Evolutionary conservation across 2,888 invertebrate genomes (phyloP), one percentile per base, ranked within the genome.

Genomic region (Meganola albula): DNA sequence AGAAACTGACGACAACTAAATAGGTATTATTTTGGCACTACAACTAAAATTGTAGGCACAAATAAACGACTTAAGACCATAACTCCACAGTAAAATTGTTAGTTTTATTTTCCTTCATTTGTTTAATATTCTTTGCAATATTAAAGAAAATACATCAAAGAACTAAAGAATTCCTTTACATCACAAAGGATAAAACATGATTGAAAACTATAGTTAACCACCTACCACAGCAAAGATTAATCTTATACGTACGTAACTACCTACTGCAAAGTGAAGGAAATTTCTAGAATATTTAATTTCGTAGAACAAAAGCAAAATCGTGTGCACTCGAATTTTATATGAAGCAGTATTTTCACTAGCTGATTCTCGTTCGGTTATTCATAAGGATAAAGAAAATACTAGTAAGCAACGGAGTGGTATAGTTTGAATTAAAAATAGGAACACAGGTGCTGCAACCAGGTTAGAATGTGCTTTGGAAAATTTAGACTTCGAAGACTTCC

Each of bases 151-250:
- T n/a, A 20, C 20, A 20, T 20, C 24, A 12, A 12, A 24, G 25
- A 34, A 27, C 30, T 27, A 22, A 21, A 39, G 39, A 33, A 27
- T 34, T 40, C 25, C 30, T 34, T 37, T 45, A 41, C 24, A 7
- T 7, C 36, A 35, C 32, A 31, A 40, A 40, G 31, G 29, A 44
- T 36, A 34, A 43, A 51, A 34, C 35, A 28, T 37, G 43, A 48
- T 46, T 39, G 48, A 20, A 42, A 50, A 42, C 24, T 30, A 31
- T 34, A 23, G 25, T 24, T 42, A 38, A 50, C 42, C 39, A 46
- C 42, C 43, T 37, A 34, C 25, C 18, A 35, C 18, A 35, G 24
- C 22, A 25, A 29, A 39, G 33, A 39, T 43, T 50, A 46, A 39
- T 43, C 37, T 35, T 18, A 32, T 11, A 32, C 21, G 23, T 20